These are phyloP conservation scores for Mythimna albipuncta DNA, from an alignment of 2,888 invertebrate genomes.

Conservation along the genomic window DNA sequence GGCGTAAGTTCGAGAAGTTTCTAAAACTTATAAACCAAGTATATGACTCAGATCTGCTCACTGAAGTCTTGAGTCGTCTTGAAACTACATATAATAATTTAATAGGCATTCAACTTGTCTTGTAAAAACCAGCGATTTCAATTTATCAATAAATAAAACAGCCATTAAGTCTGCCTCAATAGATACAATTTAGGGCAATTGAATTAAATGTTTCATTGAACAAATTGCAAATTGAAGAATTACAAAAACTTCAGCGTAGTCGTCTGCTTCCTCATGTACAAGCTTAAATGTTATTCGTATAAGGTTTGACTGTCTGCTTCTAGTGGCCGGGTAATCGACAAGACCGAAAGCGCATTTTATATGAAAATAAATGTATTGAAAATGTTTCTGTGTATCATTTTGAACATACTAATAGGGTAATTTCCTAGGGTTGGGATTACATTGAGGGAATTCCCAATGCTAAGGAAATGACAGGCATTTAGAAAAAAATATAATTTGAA, in stretches of 20 bases:
- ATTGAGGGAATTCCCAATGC: not conserved
- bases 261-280: slow-evolving; percentile 60
- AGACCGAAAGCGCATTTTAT: slow-evolving; percentile 81
- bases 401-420: slow-evolving; percentile 5
- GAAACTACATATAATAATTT: slow-evolving; percentile 19
- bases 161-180: slow-evolving; percentile 42
- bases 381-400: slow-evolving; percentile 47
- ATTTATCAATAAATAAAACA: slow-evolving; percentile 45
- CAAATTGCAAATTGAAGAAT: slow-evolving; percentile 57
- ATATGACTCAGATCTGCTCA: slow-evolving; percentile 19
- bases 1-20: slow-evolving; percentile 25
- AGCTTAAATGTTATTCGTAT: slow-evolving; percentile 75
- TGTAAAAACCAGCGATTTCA: slow-evolving; percentile 51
- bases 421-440: slow-evolving; percentile 22
- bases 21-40: slow-evolving; percentile 31
- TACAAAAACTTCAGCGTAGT: slow-evolving; percentile 37
- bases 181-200: slow-evolving; percentile 56
- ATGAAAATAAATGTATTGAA: slow-evolving; percentile 86
- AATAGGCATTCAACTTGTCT: slow-evolving; percentile 31
- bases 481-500: slow-evolving; percentile 24
- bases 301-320: slow-evolving; percentile 80
- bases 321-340: slow-evolving; percentile 67
- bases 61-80: slow-evolving; percentile 28
- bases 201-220: slow-evolving; percentile 52
- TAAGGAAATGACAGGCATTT: slow-evolving; percentile 6